These are phyloP conservation scores for Babyrousa celebensis DNA, from an alignment of 2,797 vertebrate species.

Conservation along the genomic window DNA sequence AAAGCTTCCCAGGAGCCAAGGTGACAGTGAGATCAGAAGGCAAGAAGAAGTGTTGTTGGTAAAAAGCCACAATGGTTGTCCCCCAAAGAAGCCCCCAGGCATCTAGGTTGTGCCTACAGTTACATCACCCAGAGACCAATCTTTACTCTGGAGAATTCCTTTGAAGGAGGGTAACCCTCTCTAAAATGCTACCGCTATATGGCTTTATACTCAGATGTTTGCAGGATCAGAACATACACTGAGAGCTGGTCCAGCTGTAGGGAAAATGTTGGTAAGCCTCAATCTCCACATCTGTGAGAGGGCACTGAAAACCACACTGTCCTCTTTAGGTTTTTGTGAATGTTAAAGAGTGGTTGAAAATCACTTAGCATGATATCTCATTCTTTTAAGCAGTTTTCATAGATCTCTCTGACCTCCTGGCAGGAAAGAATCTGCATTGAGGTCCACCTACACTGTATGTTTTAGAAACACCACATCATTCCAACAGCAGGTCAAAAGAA, in stretches of 20 bases:
- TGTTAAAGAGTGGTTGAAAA: constrained; percentile 19
- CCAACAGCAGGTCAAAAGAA: constrained; percentile 25
- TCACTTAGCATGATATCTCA: background rate
- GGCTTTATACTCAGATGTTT: background rate
- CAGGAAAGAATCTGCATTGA: background rate
- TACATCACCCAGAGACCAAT: background rate
- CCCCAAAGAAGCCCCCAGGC: background rate
- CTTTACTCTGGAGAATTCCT: background rate
- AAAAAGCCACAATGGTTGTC: background rate
- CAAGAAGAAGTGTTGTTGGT: background rate
- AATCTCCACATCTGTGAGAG: background rate
- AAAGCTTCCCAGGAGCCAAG: background rate
- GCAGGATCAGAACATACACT: background rate
- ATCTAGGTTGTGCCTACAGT: background rate
- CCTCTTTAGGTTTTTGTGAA: background rate
- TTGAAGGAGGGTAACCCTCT: background rate
- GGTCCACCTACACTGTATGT: background rate
- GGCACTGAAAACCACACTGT: background rate
- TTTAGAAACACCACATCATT: constrained; percentile 53
- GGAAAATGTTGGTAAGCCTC: background rate
- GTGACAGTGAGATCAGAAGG: background rate
- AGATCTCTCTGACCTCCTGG: constrained; percentile 32
- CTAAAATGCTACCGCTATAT: background rate
- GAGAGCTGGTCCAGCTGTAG: background rate
- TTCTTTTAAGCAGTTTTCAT: background rate